Percentiles rank a stretch among this genome's conserved stretches.
Evolutionary conservation across 64 coral and sea anemone genomes (phyloP).

Genomic region (Cladopsammia gracilis): DNA sequence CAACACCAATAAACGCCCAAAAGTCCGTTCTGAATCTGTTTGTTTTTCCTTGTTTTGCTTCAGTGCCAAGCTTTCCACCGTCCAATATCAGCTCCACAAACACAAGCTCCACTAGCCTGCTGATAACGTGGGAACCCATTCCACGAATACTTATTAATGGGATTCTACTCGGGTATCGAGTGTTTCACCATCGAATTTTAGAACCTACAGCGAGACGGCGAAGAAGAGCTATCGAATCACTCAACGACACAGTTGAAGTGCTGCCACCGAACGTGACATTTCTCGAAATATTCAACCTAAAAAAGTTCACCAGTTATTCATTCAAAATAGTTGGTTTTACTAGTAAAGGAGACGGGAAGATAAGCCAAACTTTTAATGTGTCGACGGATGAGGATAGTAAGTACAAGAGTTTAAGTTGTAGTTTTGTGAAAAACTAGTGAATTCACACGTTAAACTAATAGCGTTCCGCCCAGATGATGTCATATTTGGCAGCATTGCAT

Average conservation of each 20-base stretch:
- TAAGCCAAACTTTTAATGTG: constrained; percentile 26
- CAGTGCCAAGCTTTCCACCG: constrained; percentile 77
- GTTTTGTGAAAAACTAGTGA: too few relatives aligned
- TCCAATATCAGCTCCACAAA: constrained; percentile 32
- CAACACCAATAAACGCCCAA: too few relatives aligned
- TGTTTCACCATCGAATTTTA: background rate
- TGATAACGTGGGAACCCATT: constrained; percentile 77
- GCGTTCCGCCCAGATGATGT: too few relatives aligned
- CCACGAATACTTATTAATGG: constrained; percentile 65
- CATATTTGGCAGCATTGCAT: too few relatives aligned
- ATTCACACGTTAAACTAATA: too few relatives aligned
- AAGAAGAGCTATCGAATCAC: background rate
- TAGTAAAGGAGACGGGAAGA: constrained; percentile 73
- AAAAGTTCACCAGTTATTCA: constrained; percentile 76
- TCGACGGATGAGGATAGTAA: constrained; percentile 83
- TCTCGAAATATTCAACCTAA: constrained; percentile 13
- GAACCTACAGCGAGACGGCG: background rate
- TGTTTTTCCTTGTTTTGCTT: background rate
- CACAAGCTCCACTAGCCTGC: constrained; percentile 63
- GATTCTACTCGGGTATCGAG: constrained; percentile 69
- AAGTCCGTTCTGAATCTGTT: background rate
- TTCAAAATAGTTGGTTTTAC: constrained; percentile 76
- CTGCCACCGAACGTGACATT: constrained; percentile 2
- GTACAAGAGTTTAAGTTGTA: background rate
- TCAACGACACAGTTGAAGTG: background rate